Evolutionary conservation across 2,888 invertebrate genomes (phyloP).

Genomic region (Pseudoips prasinana): DNA sequence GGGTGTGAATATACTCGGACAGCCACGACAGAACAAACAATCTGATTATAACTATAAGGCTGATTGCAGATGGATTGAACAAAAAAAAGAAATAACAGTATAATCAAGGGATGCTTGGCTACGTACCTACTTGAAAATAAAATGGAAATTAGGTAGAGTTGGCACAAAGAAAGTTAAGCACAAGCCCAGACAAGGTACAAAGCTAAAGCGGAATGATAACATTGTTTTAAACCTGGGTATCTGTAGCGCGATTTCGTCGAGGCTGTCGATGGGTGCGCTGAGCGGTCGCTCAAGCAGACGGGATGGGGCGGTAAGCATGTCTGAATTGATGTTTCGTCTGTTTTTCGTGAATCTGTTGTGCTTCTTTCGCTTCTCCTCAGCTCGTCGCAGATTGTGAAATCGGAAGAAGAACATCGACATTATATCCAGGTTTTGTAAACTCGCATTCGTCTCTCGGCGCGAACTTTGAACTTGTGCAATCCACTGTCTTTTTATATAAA

Average conservation of each 20-base stretch:
- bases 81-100: too few species aligned
- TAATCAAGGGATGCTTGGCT: too few species aligned
- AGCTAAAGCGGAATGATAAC: conserved; percentile 39
- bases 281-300: conserved; percentile 92
- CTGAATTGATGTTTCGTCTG: conserved; percentile 64
- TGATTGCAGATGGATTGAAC: too few species aligned
- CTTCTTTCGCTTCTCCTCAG: conserved; percentile 84
- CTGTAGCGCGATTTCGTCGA: conserved; percentile 95
- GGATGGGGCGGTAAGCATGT: conserved; percentile 88
- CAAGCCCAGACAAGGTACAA: conserved; percentile 18
- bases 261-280: conserved; percentile 92
- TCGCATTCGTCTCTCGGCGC: conserved; percentile 14
- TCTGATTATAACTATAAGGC: too few species aligned
- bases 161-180: conserved; percentile 21
- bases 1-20: too few species aligned
- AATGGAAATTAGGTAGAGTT: conserved; percentile 3
- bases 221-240: conserved; percentile 89
- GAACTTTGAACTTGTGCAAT: background rate
- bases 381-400: conserved; percentile 93
- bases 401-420: conserved; percentile 98
- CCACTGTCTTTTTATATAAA: conserved; percentile 17
- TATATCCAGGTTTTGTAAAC: conserved; percentile 64
- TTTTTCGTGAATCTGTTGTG: conserved; percentile 42
- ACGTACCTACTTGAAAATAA: conserved; percentile 1
- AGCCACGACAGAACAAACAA: too few species aligned